phyloP scores from a whole-genome alignment of 2,113 vertebrate genomes.

The Progne subis region DNA sequence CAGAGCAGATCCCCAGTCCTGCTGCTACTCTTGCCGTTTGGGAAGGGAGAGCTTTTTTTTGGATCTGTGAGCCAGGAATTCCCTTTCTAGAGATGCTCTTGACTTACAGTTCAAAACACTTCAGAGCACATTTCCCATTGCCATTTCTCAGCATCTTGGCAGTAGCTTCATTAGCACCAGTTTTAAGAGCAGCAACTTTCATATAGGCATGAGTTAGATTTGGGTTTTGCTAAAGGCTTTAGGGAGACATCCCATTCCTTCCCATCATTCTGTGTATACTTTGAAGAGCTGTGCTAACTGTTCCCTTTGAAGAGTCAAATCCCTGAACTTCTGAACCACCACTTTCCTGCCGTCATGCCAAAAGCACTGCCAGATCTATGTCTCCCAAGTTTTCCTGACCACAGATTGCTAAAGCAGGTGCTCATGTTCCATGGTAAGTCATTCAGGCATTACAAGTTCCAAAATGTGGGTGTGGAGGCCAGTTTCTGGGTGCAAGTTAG shows the following conservation, averaged over 20 bases:
- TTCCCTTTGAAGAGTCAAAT: background rate
- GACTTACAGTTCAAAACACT: slow-evolving; percentile 13
- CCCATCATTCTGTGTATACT: background rate
- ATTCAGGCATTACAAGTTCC: background rate
- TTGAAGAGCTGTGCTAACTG: background rate
- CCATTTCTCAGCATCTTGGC: slow-evolving; percentile 28
- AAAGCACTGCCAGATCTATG: background rate
- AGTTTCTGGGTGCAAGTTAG: background rate
- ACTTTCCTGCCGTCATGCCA: background rate
- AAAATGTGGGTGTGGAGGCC: background rate
- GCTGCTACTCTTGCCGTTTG: background rate
- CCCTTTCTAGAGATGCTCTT: background rate
- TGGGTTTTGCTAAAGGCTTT: slow-evolving; percentile 2
- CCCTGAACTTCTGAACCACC: background rate
- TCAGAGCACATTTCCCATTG: slow-evolving; percentile 27
- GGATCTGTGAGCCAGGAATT: background rate
- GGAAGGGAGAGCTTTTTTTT: background rate
- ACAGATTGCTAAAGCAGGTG: background rate
- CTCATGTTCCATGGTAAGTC: background rate
- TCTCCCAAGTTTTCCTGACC: background rate
- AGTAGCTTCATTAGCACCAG: background rate
- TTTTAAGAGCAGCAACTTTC: slow-evolving; percentile 10
- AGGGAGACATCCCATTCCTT: background rate
- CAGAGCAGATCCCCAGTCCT: background rate
- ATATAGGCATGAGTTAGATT: slow-evolving; percentile 28